These are phyloP conservation scores for Chlorops oryzae DNA, from an alignment of 1,140 invertebrate species.

Conservation along the genomic window DNA sequence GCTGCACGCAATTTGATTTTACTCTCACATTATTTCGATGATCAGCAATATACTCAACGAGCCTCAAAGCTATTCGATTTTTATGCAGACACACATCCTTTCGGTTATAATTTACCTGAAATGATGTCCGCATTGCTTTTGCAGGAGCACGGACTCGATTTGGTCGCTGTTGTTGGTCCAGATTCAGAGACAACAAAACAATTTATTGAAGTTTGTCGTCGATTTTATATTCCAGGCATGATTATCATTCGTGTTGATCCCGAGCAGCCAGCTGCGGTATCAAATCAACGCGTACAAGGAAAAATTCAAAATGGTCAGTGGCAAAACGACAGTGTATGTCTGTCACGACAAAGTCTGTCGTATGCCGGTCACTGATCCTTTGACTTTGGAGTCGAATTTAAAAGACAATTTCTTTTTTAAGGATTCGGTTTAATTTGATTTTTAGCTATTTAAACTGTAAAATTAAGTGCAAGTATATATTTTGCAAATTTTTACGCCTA, in stretches of 20 bases:
- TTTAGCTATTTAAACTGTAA: too few relatives aligned
- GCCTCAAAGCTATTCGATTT: slow-evolving; percentile 58
- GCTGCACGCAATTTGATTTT: slow-evolving; percentile 75
- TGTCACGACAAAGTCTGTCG: slow-evolving; percentile 74
- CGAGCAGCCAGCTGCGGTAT: slow-evolving; percentile 45
- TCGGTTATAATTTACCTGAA: slow-evolving; percentile 63
- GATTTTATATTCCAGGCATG: slow-evolving; percentile 62
- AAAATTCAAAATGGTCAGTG: slow-evolving; percentile 50
- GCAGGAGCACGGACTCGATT: slow-evolving; percentile 32
- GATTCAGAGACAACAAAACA: slow-evolving; percentile 61
- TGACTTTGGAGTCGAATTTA: slow-evolving; percentile 59
- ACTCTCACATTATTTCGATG: slow-evolving; percentile 50
- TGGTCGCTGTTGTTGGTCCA: slow-evolving; percentile 46
- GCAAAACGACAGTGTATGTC: slow-evolving; percentile 69
- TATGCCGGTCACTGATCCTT: slow-evolving; percentile 66
- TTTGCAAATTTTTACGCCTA: too few relatives aligned
- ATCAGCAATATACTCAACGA: slow-evolving; percentile 50
- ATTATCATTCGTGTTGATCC: slow-evolving; percentile 62
- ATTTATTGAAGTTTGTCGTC: slow-evolving; percentile 61
- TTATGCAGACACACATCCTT: slow-evolving; percentile 54
- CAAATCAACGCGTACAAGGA: slow-evolving; percentile 31
- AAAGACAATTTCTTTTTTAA: slow-evolving; percentile 48
- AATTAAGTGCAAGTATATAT: too few relatives aligned
- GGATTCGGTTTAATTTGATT: too few relatives aligned
- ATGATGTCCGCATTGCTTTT: slow-evolving; percentile 71